A percentile compares a stretch with the other conserved stretches of the same genome.
Evolutionary conservation across 2,888 invertebrate species (phyloP).

Genomic region (Hetaerina titia): DNA sequence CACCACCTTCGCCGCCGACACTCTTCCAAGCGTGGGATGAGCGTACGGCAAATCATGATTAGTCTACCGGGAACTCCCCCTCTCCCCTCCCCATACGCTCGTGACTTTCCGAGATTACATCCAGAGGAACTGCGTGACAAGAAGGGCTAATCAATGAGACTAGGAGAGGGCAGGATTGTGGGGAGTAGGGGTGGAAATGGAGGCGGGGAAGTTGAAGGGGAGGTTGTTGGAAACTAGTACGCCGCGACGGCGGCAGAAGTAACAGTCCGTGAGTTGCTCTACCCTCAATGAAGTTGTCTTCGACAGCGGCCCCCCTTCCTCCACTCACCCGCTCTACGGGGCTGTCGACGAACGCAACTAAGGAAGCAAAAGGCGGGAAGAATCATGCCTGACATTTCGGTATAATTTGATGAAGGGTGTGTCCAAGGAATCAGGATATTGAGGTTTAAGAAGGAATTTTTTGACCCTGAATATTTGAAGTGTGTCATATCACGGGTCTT

Average conservation of each 20-base stretch:
- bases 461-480: no score
- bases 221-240: background rate
- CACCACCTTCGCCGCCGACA: background rate
- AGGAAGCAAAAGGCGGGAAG: background rate
- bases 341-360: background rate
- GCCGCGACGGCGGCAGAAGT: background rate
- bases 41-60: slow-evolving; percentile 49
- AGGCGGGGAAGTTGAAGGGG: background rate
- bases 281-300: background rate
- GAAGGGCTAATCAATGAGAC: slow-evolving; percentile 51
- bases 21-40: slow-evolving; percentile 10
- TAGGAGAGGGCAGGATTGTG: background rate
- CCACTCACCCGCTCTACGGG: background rate
- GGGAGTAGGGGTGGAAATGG: background rate
- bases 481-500: no score
- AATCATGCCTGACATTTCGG: background rate
- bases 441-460: no score
- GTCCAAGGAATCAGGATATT: background rate
- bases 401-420: background rate
- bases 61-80: background rate
- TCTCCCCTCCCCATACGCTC: background rate
- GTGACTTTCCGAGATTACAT: slow-evolving; percentile 59
- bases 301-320: background rate
- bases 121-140: slow-evolving; percentile 44
- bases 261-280: background rate